These are phyloP conservation scores for Ranitomeya imitator DNA, from an alignment of 2,113 vertebrate genomes.

Conservation along the genomic window DNA sequence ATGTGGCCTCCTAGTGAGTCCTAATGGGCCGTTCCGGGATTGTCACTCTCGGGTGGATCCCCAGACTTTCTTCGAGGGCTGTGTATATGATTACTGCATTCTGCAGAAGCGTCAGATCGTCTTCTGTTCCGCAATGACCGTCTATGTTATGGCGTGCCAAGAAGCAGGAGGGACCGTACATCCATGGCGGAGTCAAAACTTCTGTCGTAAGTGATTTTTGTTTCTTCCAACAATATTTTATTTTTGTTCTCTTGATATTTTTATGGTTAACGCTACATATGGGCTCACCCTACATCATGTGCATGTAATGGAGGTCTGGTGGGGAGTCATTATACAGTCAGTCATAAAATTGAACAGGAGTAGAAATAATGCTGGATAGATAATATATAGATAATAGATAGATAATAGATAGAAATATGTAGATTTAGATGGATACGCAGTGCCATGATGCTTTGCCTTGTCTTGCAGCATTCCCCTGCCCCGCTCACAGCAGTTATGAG, in stretches of 20 bases:
- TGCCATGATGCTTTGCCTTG: neutral
- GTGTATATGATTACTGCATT: slow-evolving; percentile 66
- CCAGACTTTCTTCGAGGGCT: slow-evolving; percentile 61
- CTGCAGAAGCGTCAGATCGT: slow-evolving; percentile 60
- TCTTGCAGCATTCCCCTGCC: slow-evolving; percentile 72
- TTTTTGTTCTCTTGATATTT: no score
- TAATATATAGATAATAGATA: neutral
- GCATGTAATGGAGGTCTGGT: no score
- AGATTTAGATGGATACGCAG: neutral
- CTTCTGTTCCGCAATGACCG: slow-evolving; percentile 60
- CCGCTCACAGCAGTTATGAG: slow-evolving; percentile 76
- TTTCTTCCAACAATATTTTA: neutral
- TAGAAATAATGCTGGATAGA: neutral
- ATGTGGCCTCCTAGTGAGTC: slow-evolving; percentile 60
- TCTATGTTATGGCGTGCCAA: slow-evolving; percentile 65
- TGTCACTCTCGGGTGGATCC: slow-evolving; percentile 62
- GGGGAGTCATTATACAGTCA: no score
- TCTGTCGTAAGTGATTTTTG: slow-evolving; percentile 65
- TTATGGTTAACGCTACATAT: neutral
- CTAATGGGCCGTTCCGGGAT: slow-evolving; percentile 62
- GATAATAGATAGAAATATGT: neutral
- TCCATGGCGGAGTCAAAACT: slow-evolving; percentile 60
- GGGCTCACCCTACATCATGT: neutral
- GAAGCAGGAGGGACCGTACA: slow-evolving; percentile 47
- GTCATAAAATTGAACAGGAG: neutral